These are phyloP conservation scores for Eospalax fontanierii DNA, from an alignment of 2,797 vertebrate species.

Conservation along the genomic window DNA sequence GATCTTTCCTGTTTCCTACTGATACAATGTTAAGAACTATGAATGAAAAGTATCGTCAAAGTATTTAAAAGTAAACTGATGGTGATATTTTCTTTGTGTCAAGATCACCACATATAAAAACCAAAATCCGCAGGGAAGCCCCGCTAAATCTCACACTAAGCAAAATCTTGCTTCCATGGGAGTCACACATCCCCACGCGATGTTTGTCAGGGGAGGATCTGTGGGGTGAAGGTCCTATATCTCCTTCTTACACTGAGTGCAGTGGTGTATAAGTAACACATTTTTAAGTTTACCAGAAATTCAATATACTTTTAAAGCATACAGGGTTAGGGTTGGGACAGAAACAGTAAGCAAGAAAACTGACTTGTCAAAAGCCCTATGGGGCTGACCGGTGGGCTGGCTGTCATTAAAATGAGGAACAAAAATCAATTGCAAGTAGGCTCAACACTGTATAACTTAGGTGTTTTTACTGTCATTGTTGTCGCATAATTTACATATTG, in stretches of 20 bases:
- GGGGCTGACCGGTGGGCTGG: conserved; percentile 54
- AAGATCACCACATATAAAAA: no score
- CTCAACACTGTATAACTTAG: conserved; percentile 87
- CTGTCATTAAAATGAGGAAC: conserved; percentile 81
- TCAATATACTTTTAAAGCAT: neutral
- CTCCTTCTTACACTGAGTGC: neutral
- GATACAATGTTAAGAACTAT: no score
- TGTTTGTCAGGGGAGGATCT: no score
- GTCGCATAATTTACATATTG: conserved; percentile 90
- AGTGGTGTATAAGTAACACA: neutral
- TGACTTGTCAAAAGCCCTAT: conserved; percentile 66
- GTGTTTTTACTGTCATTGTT: conserved; percentile 85
- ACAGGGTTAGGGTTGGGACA: neutral
- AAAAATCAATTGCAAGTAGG: conserved; percentile 81
- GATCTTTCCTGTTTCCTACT: no score
- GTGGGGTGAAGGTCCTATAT: no score
- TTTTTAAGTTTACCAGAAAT: neutral
- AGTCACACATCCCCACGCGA: no score
- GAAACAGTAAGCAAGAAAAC: conserved; percentile 56
- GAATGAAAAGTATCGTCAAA: no score
- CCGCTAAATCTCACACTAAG: no score
- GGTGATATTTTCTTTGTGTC: no score
- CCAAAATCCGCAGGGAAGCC: no score
- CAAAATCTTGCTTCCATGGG: no score
- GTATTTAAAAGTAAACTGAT: no score